phyloP scores from a whole-genome alignment of 2,113 vertebrate genomes.

The Xerus inauris region DNA sequence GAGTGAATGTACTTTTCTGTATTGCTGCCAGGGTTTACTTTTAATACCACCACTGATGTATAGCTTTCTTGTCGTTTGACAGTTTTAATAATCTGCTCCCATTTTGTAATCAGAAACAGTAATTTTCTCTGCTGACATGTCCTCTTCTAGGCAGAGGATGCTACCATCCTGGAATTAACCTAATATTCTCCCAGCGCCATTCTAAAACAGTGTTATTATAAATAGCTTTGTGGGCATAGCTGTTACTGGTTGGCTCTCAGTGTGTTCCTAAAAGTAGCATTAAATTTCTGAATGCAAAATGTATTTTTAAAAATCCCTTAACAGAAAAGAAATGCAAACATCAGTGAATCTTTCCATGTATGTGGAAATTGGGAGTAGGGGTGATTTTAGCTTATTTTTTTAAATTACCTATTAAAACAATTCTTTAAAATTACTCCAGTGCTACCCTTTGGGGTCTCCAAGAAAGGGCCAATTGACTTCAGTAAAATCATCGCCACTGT shows the following conservation, averaged over 20 bases:
- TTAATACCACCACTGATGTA: conserved; percentile 52
- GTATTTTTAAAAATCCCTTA: conserved; percentile 42
- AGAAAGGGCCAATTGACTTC: conserved; percentile 34
- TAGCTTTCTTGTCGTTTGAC: conserved; percentile 53
- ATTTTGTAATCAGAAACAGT: conserved; percentile 62
- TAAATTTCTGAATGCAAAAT: conserved; percentile 74
- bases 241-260: conserved; percentile 58
- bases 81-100: conserved; percentile 68
- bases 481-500: conserved; percentile 40
- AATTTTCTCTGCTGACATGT: conserved; percentile 48
- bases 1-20: not conserved
- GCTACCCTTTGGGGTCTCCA: conserved; percentile 37
- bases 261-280: conserved; percentile 61
- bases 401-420: conserved; percentile 66
- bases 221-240: conserved; percentile 63
- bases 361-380: not conserved
- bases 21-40: not conserved
- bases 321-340: conserved; percentile 62
- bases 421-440: conserved; percentile 11
- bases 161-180: conserved; percentile 77
- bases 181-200: conserved; percentile 57
- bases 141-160: conserved; percentile 60
- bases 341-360: conserved; percentile 26
- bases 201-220: conserved; percentile 73
- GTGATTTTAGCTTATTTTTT: conserved; percentile 13